These are phyloP conservation scores for Xenops minutus DNA, from an alignment of 2,797 vertebrate species.

Conservation along the genomic window DNA sequence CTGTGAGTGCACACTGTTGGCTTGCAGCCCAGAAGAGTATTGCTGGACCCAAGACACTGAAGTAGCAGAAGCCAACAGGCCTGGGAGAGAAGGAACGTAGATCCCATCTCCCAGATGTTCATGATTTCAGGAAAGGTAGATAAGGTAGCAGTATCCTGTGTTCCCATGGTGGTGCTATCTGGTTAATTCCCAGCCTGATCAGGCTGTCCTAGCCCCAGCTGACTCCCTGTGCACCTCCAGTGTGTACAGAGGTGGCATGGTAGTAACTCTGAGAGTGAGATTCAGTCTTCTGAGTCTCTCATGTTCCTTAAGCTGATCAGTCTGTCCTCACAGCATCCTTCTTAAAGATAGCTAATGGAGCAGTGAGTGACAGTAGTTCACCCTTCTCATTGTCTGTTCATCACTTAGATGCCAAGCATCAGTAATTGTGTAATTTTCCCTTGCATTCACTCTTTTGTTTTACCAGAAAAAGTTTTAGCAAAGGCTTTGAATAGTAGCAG, in stretches of 20 bases:
- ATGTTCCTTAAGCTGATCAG: neutral
- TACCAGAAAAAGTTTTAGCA: neutral
- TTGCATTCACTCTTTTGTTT: neutral
- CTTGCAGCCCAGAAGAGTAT: neutral
- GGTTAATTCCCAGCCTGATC: neutral
- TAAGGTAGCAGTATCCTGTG: accelerated
- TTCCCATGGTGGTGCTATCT: neutral
- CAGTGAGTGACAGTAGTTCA: neutral
- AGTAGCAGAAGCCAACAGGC: neutral
- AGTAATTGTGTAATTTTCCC: neutral
- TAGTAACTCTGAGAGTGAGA: neutral
- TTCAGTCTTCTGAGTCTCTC: neutral
- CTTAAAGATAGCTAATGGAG: neutral
- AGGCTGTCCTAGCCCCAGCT: neutral
- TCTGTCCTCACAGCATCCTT: neutral
- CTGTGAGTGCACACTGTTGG: neutral
- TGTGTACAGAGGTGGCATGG: neutral
- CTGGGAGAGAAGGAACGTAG: neutral
- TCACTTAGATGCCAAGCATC: neutral
- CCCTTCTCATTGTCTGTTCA: neutral
- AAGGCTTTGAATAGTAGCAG: neutral
- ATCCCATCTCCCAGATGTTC: neutral
- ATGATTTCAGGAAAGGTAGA: neutral
- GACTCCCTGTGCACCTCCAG: neutral
- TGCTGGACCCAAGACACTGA: neutral